These are phyloP conservation scores for Nylanderia fulva DNA, from an alignment of 1,140 invertebrate species.

Conservation along the genomic window DNA sequence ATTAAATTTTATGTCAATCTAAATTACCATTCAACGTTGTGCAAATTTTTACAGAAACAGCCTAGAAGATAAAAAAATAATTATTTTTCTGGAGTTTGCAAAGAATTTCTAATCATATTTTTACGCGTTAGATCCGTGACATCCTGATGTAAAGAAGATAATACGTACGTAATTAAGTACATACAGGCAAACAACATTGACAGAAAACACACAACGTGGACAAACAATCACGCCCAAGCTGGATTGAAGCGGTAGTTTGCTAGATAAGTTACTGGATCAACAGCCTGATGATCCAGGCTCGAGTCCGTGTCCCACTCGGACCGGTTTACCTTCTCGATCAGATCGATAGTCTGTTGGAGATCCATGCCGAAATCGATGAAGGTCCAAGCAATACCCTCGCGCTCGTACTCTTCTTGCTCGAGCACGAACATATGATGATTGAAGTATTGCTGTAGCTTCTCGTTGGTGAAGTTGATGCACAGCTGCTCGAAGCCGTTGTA, in stretches of 20 bases:
- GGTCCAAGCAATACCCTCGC: slow-evolving; percentile 95
- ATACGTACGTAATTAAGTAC: slow-evolving; percentile 30
- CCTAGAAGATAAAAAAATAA: background rate
- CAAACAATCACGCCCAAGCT: slow-evolving; percentile 45
- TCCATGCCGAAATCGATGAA: slow-evolving; percentile 99
- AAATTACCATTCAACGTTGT: background rate
- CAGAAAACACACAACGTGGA: background rate
- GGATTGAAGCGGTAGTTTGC: slow-evolving; percentile 44
- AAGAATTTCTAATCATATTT: background rate
- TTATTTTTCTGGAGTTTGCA: background rate
- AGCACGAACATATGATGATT: slow-evolving; percentile 99
- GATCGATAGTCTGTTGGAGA: slow-evolving; percentile 95
- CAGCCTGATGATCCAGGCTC: background rate
- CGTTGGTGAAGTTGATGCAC: slow-evolving; percentile 99
- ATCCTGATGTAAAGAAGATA: background rate
- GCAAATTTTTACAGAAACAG: background rate
- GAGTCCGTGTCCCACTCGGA: slow-evolving; percentile 8
- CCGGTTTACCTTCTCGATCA: slow-evolving; percentile 95
- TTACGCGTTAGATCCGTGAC: slow-evolving; percentile 11
- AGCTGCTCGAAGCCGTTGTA: slow-evolving; percentile 98
- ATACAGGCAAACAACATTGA: slow-evolving; percentile 32
- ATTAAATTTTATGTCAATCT: background rate
- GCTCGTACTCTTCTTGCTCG: slow-evolving; percentile 98
- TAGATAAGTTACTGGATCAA: slow-evolving; percentile 31
- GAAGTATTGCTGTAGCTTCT: slow-evolving; percentile 98